These are phyloP conservation scores for Melanophora roralis DNA, from an alignment of 2,888 invertebrate species.

Conservation along the genomic window DNA sequence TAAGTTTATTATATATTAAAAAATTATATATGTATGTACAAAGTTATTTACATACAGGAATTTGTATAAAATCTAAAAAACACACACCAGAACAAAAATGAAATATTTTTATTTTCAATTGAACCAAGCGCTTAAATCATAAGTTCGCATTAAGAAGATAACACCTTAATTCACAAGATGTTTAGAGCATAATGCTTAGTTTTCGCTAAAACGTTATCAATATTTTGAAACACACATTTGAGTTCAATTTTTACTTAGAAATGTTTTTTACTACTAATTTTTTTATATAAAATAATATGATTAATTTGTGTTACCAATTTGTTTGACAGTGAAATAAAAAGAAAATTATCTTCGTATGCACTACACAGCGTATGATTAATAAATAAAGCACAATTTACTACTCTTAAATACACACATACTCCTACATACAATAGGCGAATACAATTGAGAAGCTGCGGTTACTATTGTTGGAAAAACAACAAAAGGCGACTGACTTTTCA, in stretches of 20 bases:
- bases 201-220: not conserved
- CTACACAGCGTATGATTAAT: slow-evolving; percentile 57
- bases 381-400: slow-evolving; percentile 20
- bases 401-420: not conserved
- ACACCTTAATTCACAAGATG: slow-evolving; percentile 9
- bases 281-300: slow-evolving; percentile 43
- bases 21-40: too few species aligned
- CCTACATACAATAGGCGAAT: not conserved
- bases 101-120: too few species aligned
- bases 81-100: too few species aligned
- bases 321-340: slow-evolving; percentile 32
- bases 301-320: slow-evolving; percentile 52
- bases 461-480: not conserved
- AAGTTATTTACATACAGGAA: too few species aligned
- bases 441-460: not conserved
- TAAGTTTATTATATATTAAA: too few species aligned
- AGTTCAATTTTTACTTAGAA: too few species aligned
- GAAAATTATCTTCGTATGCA: slow-evolving; percentile 16
- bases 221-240: not conserved
- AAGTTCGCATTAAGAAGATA: slow-evolving; percentile 12
- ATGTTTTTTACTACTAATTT: slow-evolving; percentile 7
- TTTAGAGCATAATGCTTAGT: slow-evolving; percentile 4
- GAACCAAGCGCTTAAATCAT: too few species aligned
- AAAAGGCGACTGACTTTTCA: slow-evolving; percentile 27
- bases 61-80: too few species aligned